Conservation (phyloP, 2,113 vertebrate genomes). For the Podarcis raffonei region DNA sequence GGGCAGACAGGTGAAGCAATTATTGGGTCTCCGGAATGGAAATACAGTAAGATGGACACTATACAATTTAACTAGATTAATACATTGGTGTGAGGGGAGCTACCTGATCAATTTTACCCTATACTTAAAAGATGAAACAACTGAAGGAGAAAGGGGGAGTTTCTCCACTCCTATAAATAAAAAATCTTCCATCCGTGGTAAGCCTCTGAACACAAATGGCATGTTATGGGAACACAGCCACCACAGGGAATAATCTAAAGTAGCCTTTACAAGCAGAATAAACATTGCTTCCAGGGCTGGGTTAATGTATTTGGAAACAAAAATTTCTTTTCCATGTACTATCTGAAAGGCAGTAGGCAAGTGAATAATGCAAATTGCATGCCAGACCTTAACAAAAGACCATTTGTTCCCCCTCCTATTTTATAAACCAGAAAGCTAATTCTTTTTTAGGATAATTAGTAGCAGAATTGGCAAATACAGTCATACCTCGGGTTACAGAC, state of each 20-base stretch:
- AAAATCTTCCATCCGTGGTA: not conserved
- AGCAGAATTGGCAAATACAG: not conserved
- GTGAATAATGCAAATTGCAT: conserved; percentile 26
- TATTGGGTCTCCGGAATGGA: not conserved
- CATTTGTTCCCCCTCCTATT: conserved; percentile 22
- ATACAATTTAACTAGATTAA: not conserved
- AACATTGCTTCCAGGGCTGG: not conserved
- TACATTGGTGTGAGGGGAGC: not conserved
- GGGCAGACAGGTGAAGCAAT: not conserved
- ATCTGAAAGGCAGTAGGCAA: not conserved
- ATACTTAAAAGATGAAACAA: not conserved
- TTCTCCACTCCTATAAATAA: not conserved
- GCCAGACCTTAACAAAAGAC: not conserved
- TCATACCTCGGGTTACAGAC: too few species aligned
- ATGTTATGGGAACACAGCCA: not conserved
- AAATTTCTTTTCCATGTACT: conserved; percentile 21
- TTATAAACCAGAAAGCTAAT: conserved; percentile 39
- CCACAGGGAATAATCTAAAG: not conserved
- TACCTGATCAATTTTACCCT: not conserved
- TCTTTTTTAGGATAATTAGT: conserved; percentile 38
- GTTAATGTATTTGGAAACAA: not conserved
- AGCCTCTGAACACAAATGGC: not conserved
- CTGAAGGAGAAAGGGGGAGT: not conserved
- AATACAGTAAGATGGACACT: not conserved
- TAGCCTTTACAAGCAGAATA: not conserved